phyloP scores from a whole-genome alignment of 1,140 invertebrate species.

The Hycleus phaleratus region DNA sequence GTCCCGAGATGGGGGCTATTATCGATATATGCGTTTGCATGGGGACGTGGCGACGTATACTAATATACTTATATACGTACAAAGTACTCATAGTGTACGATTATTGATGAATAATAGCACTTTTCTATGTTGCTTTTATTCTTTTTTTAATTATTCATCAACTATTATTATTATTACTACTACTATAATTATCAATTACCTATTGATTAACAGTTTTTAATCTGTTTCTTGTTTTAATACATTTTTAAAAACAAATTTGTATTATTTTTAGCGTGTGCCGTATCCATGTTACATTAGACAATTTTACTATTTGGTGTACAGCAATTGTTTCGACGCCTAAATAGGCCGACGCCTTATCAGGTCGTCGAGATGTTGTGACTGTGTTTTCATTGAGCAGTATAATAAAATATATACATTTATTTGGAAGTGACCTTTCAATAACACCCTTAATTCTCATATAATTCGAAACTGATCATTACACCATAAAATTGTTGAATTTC shows the following conservation, averaged over 20 bases:
- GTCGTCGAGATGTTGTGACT: conserved; percentile 41
- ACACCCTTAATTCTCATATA: too few relatives aligned
- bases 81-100: conserved; percentile 41
- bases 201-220: too few relatives aligned
- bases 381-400: conserved; percentile 45
- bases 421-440: conserved; percentile 28
- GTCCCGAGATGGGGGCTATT: conserved; percentile 25
- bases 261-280: conserved; percentile 41
- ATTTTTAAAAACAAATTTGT: conserved; percentile 1
- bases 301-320: conserved; percentile 45
- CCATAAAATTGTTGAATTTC: too few relatives aligned
- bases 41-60: conserved; percentile 42
- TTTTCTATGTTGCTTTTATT: conserved; percentile 41
- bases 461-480: too few relatives aligned
- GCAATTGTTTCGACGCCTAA: conserved; percentile 39
- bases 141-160: conserved; percentile 9
- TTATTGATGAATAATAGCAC: conserved; percentile 20
- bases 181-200: too few relatives aligned
- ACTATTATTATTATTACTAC: too few relatives aligned
- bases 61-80: conserved; percentile 43
- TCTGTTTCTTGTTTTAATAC: too few relatives aligned
- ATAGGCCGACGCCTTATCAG: conserved; percentile 14
- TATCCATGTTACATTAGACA: conserved; percentile 45
- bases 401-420: conserved; percentile 45
- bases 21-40: conserved; percentile 34